Evolutionary conservation across 2,113 vertebrate genomes (phyloP).

Genomic region (Archilochus colubris): DNA sequence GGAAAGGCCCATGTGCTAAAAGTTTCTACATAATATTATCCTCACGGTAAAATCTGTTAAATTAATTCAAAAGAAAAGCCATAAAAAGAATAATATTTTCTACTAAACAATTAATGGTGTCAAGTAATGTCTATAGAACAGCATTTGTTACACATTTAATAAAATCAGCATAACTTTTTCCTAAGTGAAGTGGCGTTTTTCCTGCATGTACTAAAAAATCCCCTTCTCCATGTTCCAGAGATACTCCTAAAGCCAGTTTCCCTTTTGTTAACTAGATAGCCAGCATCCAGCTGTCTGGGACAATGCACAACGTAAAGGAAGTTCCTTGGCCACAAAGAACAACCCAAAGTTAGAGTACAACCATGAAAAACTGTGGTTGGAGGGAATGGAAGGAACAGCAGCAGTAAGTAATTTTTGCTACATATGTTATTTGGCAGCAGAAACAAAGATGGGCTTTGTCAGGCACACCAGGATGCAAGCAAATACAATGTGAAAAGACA

Average conservation of each 20-base stretch:
- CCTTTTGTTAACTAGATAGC: background rate
- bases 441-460: background rate
- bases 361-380: background rate
- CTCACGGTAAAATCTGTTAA: background rate
- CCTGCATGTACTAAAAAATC: background rate
- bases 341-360: background rate
- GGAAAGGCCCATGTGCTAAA: background rate
- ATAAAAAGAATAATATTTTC: background rate
- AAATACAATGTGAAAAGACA: background rate
- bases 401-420: background rate
- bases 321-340: background rate
- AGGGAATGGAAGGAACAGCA: background rate
- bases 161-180: background rate
- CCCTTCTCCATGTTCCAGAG: background rate
- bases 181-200: background rate
- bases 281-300: background rate
- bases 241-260: background rate
- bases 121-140: background rate
- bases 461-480: background rate
- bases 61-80: background rate
- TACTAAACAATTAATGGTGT: background rate
- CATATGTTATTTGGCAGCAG: background rate
- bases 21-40: background rate
- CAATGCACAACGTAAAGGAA: fast-evolving
- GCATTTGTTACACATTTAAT: background rate